Base-by-base conservation (phyloP, 2,888 invertebrate genomes). In the Drosophila formosana region DNA sequence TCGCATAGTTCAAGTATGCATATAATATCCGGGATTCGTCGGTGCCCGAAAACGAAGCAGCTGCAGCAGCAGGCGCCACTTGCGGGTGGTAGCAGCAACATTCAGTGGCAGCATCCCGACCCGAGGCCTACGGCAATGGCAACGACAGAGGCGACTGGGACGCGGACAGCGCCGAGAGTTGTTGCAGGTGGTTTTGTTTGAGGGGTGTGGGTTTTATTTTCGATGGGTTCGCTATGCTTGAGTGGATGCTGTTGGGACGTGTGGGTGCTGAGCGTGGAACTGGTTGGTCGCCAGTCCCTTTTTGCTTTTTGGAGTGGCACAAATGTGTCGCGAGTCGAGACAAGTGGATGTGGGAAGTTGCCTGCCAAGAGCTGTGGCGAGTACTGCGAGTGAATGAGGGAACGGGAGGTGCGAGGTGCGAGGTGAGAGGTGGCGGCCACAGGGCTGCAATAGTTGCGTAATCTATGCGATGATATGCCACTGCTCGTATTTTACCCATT, bases 1-100 rank as follows among this genome's bases (percentile, higher is more conserved):
- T 78, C 84, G 88, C 83, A 88, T 88, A 83, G 85, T 86, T 85
- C 88, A 85, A 85, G 85, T 88, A 88, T 85, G 85, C 85, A 85
- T 88, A 85, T 85, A 85, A 85, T 85, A 88, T 85, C 88, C 85
- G 80, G 88, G 78, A 75, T 75, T 75, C 77, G 84, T 87, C 82
- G 84, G 72, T 75, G 66, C 87, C 85, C 85, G 75, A 74, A 82
- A 86, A 80, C 85, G 71, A 79, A 84, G 75, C 78, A 74, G 64
- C 68, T 77, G 69, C 79, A 75, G 37, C n/a, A n/a, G n/a, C 37
- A n/a, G 30, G 30, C 64, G 37, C 45, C 39, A 41, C 7, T 41
- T 41, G 43, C 30, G 43, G 55, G 37, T n/a, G 66, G 37, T 37
- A 55, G 30, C 30, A 25, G 30, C 9, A 13, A 51, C 7, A 18